Percentiles rank a stretch among this genome's conserved stretches.
Evolutionary conservation across 2,113 vertebrate genomes (phyloP).

Genomic region (Tenebrosternarchus preto): DNA sequence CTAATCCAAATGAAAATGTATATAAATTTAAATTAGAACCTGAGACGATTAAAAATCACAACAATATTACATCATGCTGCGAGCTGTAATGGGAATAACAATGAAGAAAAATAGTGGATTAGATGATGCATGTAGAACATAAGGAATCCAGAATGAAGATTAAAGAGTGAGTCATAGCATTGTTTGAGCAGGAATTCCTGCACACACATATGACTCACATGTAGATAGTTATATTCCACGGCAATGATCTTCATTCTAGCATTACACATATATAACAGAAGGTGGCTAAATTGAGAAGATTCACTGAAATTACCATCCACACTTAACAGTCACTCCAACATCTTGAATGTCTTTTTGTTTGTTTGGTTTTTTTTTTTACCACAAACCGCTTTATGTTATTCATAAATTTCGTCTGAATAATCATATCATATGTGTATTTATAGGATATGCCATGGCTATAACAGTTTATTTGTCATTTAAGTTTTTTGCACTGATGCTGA

Average conservation of each 20-base stretch:
- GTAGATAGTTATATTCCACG: not conserved
- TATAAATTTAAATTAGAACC: no score
- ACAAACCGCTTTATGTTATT: not conserved
- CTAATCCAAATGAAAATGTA: no score
- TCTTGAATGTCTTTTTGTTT: not conserved
- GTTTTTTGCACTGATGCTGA: not conserved
- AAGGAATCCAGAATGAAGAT: not conserved
- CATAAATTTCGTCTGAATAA: not conserved
- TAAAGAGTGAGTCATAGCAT: constrained; percentile 33
- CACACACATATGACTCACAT: constrained; percentile 24
- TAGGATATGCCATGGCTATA: not conserved
- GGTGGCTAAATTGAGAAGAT: not conserved
- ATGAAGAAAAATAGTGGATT: constrained; percentile 22
- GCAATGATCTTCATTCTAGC: constrained; percentile 8
- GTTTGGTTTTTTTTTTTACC: no score
- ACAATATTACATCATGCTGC: not conserved
- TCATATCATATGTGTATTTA: not conserved
- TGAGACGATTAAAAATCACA: no score
- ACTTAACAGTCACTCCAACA: not conserved
- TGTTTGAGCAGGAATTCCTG: constrained; percentile 20
- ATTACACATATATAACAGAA: not conserved
- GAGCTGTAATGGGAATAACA: constrained; percentile 7
- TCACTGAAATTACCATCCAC: not conserved
- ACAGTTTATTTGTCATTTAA: not conserved
- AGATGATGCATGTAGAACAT: not conserved